Evolutionary conservation across 2,113 vertebrate genomes (phyloP).

Genomic region (Anseranas semipalmata): DNA sequence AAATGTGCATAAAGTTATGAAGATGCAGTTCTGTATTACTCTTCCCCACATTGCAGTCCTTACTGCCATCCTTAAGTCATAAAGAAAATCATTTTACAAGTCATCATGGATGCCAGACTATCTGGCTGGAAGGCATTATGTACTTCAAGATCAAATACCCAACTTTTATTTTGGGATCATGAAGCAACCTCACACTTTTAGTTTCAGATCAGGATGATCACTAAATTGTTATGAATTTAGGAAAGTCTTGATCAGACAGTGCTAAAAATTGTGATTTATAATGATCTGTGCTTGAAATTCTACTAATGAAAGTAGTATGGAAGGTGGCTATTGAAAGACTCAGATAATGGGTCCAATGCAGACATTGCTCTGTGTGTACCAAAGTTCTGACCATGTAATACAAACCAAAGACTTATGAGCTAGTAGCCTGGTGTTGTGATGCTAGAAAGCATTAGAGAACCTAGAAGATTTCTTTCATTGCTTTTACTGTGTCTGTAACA

Average conservation of each 20-base stretch:
- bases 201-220: background rate
- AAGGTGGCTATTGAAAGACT: background rate
- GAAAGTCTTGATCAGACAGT: background rate
- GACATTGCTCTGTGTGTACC: background rate
- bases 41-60: background rate
- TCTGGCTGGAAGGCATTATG: background rate
- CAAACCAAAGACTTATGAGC: background rate
- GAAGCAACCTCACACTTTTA: background rate
- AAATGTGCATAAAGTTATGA: background rate
- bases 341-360: background rate
- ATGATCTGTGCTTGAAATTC: background rate
- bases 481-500: too few relatives aligned
- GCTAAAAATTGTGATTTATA: background rate
- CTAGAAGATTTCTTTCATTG: background rate
- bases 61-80: background rate
- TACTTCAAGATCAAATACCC: background rate
- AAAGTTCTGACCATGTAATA: too few relatives aligned
- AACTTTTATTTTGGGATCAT: background rate
- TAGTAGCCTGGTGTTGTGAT: background rate
- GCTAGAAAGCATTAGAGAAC: background rate
- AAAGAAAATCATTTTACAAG: background rate
- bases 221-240: background rate
- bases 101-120: background rate
- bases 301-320: background rate
- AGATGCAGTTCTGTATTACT: background rate